A percentile compares a stretch with the other conserved stretches of the same genome.
Evolutionary conservation across 2,113 vertebrate species (phyloP).

Genomic region (Gambusia holbrooki): DNA sequence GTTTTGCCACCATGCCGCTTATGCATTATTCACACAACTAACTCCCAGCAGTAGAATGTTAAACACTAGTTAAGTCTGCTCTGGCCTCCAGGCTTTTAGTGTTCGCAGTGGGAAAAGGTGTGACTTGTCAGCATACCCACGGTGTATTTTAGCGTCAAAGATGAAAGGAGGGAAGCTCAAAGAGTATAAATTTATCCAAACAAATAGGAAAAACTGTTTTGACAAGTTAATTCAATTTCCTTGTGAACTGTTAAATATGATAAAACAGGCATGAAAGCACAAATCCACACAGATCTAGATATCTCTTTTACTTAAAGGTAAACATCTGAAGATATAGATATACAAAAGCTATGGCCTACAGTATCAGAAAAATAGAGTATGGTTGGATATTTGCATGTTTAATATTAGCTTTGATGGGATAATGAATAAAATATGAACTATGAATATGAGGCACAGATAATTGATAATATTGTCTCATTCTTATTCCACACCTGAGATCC

Average conservation of each 20-base stretch:
- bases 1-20: constrained; percentile 51
- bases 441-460: background rate
- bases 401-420: background rate
- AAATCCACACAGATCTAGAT: background rate
- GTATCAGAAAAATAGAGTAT: background rate
- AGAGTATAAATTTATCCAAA: constrained; percentile 28
- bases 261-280: constrained; percentile 4
- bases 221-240: constrained; percentile 11
- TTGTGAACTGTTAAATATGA: constrained; percentile 1
- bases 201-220: constrained; percentile 19
- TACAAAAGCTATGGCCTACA: background rate
- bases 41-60: constrained; percentile 58
- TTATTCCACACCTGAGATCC: background rate
- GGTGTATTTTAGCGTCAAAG: constrained; percentile 25
- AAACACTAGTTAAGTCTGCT: constrained; percentile 53
- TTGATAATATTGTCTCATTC: constrained; percentile 4
- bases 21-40: constrained; percentile 68
- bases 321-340: background rate
- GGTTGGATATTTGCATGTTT: constrained; percentile 7
- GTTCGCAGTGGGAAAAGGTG: constrained; percentile 31
- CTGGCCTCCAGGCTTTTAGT: constrained; percentile 51
- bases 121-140: constrained; percentile 29
- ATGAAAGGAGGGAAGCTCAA: constrained; percentile 34
- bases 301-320: background rate
- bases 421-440: constrained; percentile 8